Evolutionary conservation across 2,797 vertebrate genomes (phyloP).

Genomic region (Emys orbicularis): DNA sequence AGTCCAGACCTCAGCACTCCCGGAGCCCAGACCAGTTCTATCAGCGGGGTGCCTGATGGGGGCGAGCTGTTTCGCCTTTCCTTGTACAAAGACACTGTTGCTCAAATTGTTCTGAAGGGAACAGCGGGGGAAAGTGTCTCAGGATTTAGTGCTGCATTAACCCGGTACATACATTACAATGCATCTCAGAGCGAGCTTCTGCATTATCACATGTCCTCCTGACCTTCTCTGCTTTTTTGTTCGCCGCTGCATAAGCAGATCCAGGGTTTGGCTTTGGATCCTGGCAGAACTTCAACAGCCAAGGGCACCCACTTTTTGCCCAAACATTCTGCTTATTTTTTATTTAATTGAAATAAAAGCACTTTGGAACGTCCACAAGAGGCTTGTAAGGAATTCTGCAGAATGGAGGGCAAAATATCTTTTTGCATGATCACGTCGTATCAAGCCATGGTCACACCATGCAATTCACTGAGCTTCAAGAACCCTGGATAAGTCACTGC

Average conservation of each 20-base stretch:
- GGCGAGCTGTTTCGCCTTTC: not conserved
- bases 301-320: accelerated
- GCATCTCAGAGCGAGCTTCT: not conserved
- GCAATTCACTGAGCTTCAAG: accelerated
- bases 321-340: not conserved
- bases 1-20: not conserved
- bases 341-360: not conserved
- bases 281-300: not conserved
- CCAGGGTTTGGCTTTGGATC: not conserved
- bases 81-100: not conserved
- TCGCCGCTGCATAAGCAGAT: not conserved
- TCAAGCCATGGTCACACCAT: accelerated
- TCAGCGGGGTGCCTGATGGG: not conserved
- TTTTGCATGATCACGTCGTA: accelerated
- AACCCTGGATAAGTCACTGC: not conserved
- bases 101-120: not conserved
- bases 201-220: not conserved
- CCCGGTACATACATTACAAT: not conserved
- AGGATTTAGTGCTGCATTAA: too few species aligned
- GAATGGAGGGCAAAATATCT: accelerated
- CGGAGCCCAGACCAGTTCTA: not conserved
- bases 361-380: accelerated
- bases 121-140: not conserved
- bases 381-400: not conserved
- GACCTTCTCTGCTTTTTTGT: not conserved